phyloP scores from a whole-genome alignment of 2,888 invertebrate species.

The Patella pellucida region DNA sequence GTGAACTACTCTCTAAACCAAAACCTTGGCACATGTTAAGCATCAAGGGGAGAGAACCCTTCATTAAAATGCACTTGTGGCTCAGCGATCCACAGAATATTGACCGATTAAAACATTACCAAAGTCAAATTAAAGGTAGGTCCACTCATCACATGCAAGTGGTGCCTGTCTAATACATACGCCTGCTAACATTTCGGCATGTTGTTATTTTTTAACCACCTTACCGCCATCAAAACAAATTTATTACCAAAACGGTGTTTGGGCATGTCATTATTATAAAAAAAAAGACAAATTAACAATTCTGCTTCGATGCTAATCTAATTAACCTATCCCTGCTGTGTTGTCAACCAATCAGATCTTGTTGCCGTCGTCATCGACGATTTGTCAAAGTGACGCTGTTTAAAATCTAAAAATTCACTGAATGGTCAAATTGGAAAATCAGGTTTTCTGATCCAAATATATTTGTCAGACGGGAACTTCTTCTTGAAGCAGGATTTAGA shows the following conservation, averaged over 20 bases:
- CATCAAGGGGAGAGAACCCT: slow-evolving; percentile 91
- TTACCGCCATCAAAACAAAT: background rate
- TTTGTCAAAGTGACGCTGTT: background rate
- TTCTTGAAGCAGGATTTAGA: background rate
- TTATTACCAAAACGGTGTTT: too few relatives aligned
- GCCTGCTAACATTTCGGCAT: slow-evolving; percentile 6
- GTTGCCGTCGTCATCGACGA: too few relatives aligned
- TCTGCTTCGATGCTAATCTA: too few relatives aligned
- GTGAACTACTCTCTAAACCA: slow-evolving; percentile 96
- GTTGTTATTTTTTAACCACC: slow-evolving; percentile 1
- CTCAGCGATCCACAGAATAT: slow-evolving; percentile 94
- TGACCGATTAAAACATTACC: slow-evolving; percentile 83
- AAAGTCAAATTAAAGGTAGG: slow-evolving; percentile 70
- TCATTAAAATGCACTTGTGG: slow-evolving; percentile 84
- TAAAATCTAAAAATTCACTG: background rate
- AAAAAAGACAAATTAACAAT: too few relatives aligned
- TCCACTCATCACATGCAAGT: slow-evolving; percentile 11
- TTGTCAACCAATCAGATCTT: too few relatives aligned
- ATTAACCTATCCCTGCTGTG: too few relatives aligned
- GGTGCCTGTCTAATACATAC: slow-evolving; percentile 19
- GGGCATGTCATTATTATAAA: too few relatives aligned
- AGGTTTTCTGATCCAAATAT: background rate
- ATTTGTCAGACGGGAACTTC: background rate
- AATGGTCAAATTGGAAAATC: background rate
- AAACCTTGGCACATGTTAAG: slow-evolving; percentile 99